A percentile compares a stretch with the other conserved stretches of the same genome.
phyloP scores from a whole-genome alignment of 1,140 invertebrate species.

The Drosophila albomicans region DNA sequence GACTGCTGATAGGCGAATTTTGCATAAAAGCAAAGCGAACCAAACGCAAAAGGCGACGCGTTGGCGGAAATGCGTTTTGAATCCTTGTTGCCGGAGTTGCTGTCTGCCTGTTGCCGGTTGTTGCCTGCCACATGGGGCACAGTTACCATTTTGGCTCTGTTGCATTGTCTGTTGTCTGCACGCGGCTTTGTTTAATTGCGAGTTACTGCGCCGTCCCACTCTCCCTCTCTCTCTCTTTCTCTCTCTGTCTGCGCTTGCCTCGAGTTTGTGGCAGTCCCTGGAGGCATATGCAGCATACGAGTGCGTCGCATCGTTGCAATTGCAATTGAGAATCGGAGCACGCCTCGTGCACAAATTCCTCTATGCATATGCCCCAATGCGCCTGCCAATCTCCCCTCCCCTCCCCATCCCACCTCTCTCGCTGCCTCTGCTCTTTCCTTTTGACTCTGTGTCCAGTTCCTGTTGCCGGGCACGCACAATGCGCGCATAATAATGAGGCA shows the following conservation, averaged over 20 bases:
- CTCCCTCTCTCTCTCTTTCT: not conserved
- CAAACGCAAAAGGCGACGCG: constrained; percentile 52
- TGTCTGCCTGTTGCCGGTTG: constrained; percentile 9
- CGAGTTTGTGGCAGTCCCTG: constrained; percentile 55
- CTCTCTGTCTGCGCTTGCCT: constrained; percentile 44
- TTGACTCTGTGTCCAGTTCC: constrained; percentile 56
- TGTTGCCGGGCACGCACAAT: constrained; percentile 79
- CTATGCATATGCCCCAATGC: constrained; percentile 49
- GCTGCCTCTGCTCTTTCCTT: no score
- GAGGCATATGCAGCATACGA: constrained; percentile 71
- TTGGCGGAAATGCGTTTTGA: constrained; percentile 76
- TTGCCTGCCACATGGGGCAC: constrained; percentile 57
- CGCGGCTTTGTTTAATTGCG: constrained; percentile 78
- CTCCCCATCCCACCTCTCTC: not conserved
- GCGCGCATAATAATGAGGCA: constrained; percentile 78
- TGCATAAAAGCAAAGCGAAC: constrained; percentile 63
- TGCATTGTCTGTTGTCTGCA: constrained; percentile 62
- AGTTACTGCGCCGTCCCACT: constrained; percentile 31
- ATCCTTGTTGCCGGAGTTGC: constrained; percentile 51
- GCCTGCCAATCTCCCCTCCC: not conserved
- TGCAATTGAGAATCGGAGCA: constrained; percentile 83
- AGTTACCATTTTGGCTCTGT: constrained; percentile 46
- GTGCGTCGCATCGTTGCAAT: constrained; percentile 34
- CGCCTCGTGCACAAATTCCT: constrained; percentile 76
- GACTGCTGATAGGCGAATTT: constrained; percentile 64